These are phyloP conservation scores for Silurus glanis DNA, from an alignment of 2,113 vertebrate species.

Conservation along the genomic window DNA sequence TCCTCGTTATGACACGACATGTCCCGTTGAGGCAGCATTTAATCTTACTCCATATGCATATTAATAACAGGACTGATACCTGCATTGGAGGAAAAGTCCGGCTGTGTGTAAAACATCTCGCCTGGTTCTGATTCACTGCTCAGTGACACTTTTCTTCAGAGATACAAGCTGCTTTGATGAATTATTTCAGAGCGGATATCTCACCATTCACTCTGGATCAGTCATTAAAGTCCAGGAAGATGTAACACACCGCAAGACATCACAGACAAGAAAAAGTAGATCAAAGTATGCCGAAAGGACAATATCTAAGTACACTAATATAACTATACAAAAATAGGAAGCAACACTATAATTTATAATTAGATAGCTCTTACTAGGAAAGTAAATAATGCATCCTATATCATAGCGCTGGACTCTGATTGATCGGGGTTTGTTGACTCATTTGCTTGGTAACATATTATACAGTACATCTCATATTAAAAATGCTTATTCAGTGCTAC, in stretches of 20 bases:
- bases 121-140: constrained; percentile 67
- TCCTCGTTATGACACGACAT: constrained; percentile 84
- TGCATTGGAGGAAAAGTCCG: constrained; percentile 71
- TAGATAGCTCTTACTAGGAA: neutral
- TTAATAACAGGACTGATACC: constrained; percentile 87
- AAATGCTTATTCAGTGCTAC: neutral
- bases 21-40: constrained; percentile 85
- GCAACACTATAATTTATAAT: neutral
- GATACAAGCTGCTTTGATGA: constrained; percentile 40
- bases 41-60: constrained; percentile 89
- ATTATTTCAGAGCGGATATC: constrained; percentile 45
- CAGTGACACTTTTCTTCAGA: constrained; percentile 57
- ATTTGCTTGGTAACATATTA: neutral
- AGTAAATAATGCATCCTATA: too few relatives aligned
- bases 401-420: neutral
- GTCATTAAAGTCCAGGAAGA: neutral
- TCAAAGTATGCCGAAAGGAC: neutral
- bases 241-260: neutral
- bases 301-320: neutral
- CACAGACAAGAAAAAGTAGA: neutral
- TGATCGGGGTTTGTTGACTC: neutral
- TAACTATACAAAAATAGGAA: neutral
- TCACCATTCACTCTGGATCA: constrained; percentile 2
- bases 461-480: neutral
- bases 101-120: constrained; percentile 73